Percentiles rank a stretch among this genome's conserved stretches.
These are phyloP conservation scores for Pangasianodon gigas DNA, from an alignment of 2,113 vertebrate genomes.

Conservation along the genomic window DNA sequence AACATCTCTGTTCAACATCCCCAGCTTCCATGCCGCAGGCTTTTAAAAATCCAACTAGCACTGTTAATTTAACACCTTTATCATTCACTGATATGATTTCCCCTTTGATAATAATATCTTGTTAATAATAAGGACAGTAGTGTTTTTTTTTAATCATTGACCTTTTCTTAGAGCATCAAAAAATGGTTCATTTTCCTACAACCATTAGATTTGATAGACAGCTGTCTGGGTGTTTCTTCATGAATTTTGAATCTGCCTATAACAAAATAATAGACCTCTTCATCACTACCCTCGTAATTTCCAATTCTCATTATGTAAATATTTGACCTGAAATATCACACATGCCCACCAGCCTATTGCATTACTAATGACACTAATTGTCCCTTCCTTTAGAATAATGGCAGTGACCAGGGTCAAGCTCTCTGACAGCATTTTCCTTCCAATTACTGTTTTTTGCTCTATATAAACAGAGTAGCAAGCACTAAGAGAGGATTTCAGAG, in stretches of 20 bases:
- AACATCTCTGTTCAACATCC: not conserved
- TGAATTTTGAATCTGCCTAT: constrained; percentile 16
- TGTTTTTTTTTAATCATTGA: constrained; percentile 6
- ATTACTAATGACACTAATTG: constrained; percentile 71
- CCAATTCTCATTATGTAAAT: constrained; percentile 78
- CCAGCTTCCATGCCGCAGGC: constrained; percentile 23
- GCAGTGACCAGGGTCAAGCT: constrained; percentile 67
- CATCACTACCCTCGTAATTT: constrained; percentile 69
- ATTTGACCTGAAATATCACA: constrained; percentile 65
- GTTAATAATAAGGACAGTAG: constrained; percentile 32
- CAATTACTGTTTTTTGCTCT: constrained; percentile 68
- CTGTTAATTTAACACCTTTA: constrained; percentile 6
- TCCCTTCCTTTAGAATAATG: constrained; percentile 75
- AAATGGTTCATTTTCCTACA: not conserved
- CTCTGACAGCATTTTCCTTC: constrained; percentile 65
- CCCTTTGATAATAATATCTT: not conserved
- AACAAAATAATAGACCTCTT: constrained; percentile 47
- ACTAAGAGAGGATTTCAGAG: constrained; percentile 63
- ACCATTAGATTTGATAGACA: constrained; percentile 15
- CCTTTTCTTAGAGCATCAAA: not conserved
- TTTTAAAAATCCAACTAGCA: constrained; percentile 4
- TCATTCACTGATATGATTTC: not conserved
- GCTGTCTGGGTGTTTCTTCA: not conserved
- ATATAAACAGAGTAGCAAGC: constrained; percentile 70
- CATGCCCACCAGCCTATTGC: constrained; percentile 71